Conservation (phyloP, 2,888 invertebrate species). For the Teleiodes luculella region DNA sequence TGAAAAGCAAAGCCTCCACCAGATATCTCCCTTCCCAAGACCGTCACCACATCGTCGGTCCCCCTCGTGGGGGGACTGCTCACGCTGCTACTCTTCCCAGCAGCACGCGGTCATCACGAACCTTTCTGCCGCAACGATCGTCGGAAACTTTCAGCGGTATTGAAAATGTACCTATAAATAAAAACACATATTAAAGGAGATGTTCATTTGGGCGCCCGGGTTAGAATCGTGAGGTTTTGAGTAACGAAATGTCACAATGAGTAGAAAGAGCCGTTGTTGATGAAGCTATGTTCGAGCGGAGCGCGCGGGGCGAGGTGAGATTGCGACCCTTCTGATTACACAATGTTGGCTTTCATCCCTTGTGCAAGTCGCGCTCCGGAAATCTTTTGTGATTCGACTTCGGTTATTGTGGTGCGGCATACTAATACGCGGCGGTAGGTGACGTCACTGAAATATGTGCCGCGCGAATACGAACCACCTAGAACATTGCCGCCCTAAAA, state of each 20-base stretch:
- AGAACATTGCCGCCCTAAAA: neutral
- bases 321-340: conserved; percentile 79
- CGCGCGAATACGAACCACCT: conserved; percentile 1
- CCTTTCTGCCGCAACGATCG: neutral
- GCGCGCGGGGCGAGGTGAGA: conserved; percentile 63
- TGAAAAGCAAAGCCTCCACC: too few species aligned
- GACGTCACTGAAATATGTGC: conserved; percentile 58
- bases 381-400: conserved; percentile 78
- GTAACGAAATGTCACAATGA: conserved; percentile 65
- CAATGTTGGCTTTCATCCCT: conserved; percentile 77
- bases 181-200: neutral
- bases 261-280: conserved; percentile 71
- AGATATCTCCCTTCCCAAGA: too few species aligned
- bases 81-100: too few species aligned
- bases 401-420: conserved; percentile 74
- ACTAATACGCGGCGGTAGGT: conserved; percentile 66
- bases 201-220: conserved; percentile 15
- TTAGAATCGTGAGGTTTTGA: conserved; percentile 43
- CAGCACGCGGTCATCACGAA: too few species aligned
- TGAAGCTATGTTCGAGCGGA: conserved; percentile 73
- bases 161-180: too few species aligned
- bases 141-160: neutral
- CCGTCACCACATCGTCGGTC: too few species aligned
- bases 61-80: too few species aligned
- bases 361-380: conserved; percentile 76